Conservation (phyloP, 2,888 invertebrate species). For the Abrostola tripartita region DNA sequence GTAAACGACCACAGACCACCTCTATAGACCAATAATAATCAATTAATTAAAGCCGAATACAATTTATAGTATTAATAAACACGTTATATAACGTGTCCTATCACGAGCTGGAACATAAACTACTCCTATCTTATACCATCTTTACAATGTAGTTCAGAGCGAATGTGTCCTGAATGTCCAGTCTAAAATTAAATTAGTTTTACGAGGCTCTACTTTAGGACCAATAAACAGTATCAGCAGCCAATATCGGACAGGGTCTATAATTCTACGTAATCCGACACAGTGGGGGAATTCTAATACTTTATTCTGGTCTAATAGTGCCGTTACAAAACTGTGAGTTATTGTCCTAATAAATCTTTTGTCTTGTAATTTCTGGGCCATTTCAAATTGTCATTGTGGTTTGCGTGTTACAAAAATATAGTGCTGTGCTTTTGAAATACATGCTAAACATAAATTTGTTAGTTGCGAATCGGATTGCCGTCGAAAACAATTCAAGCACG, state of each 20-base stretch:
- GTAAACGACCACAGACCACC: no score
- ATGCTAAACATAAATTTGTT: background rate
- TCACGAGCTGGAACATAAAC: conserved; percentile 38
- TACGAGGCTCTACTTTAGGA: conserved; percentile 40
- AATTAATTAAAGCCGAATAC: conserved; percentile 6
- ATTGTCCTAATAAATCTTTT: conserved; percentile 60
- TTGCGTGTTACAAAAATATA: conserved; percentile 42
- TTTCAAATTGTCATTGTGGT: conserved; percentile 33
- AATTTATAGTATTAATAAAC: conserved; percentile 40
- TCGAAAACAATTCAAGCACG: background rate
- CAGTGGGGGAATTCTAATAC: conserved; percentile 48
- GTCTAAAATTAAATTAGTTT: conserved; percentile 48
- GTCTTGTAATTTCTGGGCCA: conserved; percentile 33
- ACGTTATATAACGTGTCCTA: conserved; percentile 29
- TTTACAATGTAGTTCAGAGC: conserved; percentile 40
- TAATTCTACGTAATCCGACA: conserved; percentile 42
- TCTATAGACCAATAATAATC: background rate
- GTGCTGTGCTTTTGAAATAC: conserved; percentile 1
- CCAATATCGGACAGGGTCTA: conserved; percentile 34
- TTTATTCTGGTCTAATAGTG: conserved; percentile 53
- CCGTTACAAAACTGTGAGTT: conserved; percentile 59
- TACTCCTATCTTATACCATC: conserved; percentile 35
- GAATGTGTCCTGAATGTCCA: conserved; percentile 29
- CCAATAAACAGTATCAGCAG: conserved; percentile 47
- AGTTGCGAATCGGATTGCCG: background rate